These are phyloP conservation scores for Leguminivora glycinivorella DNA, from an alignment of 1,140 invertebrate species.

Conservation along the genomic window DNA sequence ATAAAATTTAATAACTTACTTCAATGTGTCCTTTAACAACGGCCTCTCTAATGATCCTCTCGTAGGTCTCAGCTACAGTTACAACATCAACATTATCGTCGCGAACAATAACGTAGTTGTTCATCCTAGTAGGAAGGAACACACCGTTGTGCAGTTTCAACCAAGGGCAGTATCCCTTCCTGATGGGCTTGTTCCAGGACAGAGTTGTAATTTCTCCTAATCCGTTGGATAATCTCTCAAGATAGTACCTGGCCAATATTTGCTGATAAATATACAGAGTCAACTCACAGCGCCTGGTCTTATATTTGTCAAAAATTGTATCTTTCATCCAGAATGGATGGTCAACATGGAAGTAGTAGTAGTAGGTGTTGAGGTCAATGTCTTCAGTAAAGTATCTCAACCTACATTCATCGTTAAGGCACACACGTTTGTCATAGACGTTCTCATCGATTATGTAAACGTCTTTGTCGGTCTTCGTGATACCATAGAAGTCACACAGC, in stretches of 20 bases:
- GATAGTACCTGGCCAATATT: constrained; percentile 82
- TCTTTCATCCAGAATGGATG: constrained; percentile 84
- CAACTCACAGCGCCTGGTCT: constrained; percentile 80
- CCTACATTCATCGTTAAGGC: constrained; percentile 62
- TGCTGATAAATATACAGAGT: constrained; percentile 82
- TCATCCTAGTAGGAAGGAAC: constrained; percentile 81
- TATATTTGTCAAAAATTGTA: constrained; percentile 75
- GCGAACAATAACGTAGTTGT: constrained; percentile 78
- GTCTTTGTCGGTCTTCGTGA: constrained; percentile 69
- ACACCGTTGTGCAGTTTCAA: constrained; percentile 82
- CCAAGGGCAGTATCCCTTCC: constrained; percentile 82
- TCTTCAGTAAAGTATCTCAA: constrained; percentile 85
- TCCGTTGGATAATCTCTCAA: constrained; percentile 83
- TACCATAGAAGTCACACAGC: constrained; percentile 64
- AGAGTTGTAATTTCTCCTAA: constrained; percentile 79
- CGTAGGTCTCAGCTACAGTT: constrained; percentile 76
- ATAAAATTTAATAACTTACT: too few relatives aligned
- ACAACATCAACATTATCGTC: constrained; percentile 76
- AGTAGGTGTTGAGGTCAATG: constrained; percentile 83
- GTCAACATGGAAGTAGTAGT: constrained; percentile 84
- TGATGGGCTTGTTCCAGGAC: constrained; percentile 73
- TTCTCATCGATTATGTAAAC: constrained; percentile 71
- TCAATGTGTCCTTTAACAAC: constrained; percentile 83
- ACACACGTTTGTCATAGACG: constrained; percentile 63
- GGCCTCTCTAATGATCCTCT: constrained; percentile 82